Evolutionary conservation across 2,888 invertebrate genomes (phyloP), one percentile per base, ranked within the genome.

Genomic region (Danaus chrysippus): DNA sequence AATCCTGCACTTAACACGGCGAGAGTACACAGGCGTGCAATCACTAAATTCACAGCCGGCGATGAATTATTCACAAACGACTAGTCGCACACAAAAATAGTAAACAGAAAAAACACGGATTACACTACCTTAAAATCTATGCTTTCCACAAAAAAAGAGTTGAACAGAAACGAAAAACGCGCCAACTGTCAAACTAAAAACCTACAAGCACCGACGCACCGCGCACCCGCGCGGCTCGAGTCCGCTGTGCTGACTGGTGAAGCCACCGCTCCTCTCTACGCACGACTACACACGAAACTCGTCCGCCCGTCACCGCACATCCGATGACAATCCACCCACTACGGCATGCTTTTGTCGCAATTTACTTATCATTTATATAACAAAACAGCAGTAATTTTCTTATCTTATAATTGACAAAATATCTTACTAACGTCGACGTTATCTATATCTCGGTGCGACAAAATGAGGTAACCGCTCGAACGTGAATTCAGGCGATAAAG

Each of bases 111-210:
- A 86, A 81, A 87, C 89, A 90, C 87, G 86, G 88, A 88, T 87
- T 89, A 85, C 89, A 88, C 89, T 82, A 85, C 82, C 84, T 81
- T 87, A 88, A 82, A 87, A 88, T 88, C 88, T 88, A 91, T 89
- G 88, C 82, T 86, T 89, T 88, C 77, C 85, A 87, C 80, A 82
- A 84, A 81, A 78, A 82, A 81, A 77, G 79, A 81, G 77, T 78
- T 81, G 73, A 83, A 86, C 81, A 70, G 78, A 84, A 89, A 87
- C 83, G 82, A 87, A 89, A 88, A 90, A 83, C 88, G 88, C 90
- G 90, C 88, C 90, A 90, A 91, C 86, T 90, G 90, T 90, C 89
- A 91, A 89, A 86, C 87, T 87, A 89, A 90, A 88, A 88, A 87
- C 87, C 89, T 89, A 91, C 89, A 87, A 91, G 90, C 90, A 91